Conservation (phyloP, 2,113 vertebrate species). For the Miniopterus natalensis region DNA sequence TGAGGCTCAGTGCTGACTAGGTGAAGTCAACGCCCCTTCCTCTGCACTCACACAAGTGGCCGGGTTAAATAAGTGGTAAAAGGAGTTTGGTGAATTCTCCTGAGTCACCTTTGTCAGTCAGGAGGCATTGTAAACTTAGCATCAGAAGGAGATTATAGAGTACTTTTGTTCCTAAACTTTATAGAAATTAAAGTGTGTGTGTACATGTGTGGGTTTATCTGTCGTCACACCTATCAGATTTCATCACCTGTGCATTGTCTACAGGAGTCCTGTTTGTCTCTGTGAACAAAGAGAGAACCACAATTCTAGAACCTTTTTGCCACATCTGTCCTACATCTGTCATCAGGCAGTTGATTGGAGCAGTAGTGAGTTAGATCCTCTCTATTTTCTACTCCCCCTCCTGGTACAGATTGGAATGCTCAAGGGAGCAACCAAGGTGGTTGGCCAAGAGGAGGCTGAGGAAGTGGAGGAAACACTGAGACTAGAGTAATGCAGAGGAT, state of each 20-base stretch:
- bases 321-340: neutral
- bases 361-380: neutral
- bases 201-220: constrained; percentile 13
- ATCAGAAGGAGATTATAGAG: constrained; percentile 33
- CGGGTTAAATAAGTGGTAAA: constrained; percentile 42
- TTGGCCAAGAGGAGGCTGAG: neutral
- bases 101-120: constrained; percentile 48
- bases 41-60: constrained; percentile 30
- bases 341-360: neutral
- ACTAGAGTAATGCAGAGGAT: neutral
- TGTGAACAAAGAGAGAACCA: neutral
- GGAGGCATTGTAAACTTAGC: constrained; percentile 47
- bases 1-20: constrained; percentile 20
- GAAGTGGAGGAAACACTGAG: neutral
- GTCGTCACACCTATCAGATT: constrained; percentile 33
- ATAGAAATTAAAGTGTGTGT: constrained; percentile 59
- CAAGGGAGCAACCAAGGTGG: neutral
- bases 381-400: neutral
- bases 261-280: neutral
- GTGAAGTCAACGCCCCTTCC: neutral
- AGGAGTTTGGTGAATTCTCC: neutral
- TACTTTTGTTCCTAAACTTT: constrained; percentile 65
- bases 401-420: neutral
- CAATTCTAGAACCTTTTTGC: neutral
- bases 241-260: constrained; percentile 23